Evolutionary conservation across 2,797 vertebrate species (phyloP).

Genomic region (Manis javanica): DNA sequence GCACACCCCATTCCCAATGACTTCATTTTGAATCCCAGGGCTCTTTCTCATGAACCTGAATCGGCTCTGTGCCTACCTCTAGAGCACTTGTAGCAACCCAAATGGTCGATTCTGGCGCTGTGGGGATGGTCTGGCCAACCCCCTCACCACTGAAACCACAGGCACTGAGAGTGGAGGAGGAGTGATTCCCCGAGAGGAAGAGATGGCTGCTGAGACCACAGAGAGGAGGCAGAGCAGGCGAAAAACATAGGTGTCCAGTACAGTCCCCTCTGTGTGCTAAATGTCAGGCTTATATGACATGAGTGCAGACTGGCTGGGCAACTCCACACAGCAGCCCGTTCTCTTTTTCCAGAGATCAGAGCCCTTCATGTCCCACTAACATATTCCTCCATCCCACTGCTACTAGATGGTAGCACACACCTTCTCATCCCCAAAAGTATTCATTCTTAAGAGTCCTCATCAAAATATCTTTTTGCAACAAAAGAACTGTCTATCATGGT

Average conservation of each 20-base stretch:
- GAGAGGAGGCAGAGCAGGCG: not conserved
- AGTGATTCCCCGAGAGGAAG: not conserved
- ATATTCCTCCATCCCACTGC: not conserved
- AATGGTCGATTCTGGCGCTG: not conserved
- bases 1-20: not conserved
- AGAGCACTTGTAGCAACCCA: not conserved
- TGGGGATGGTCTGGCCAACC: not conserved
- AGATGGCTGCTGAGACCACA: not conserved
- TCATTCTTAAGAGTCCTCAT: not conserved
- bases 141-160: not conserved
- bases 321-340: not conserved
- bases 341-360: not conserved
- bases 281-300: not conserved
- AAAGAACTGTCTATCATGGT: not conserved
- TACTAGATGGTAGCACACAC: not conserved
- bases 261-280: not conserved
- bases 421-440: not conserved
- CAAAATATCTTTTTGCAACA: accelerated
- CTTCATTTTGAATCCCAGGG: not conserved
- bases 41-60: not conserved
- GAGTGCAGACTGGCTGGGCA: not conserved
- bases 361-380: not conserved
- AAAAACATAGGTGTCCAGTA: not conserved
- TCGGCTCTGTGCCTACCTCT: not conserved
- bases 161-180: not conserved